These are phyloP conservation scores for Erebia ligea DNA, from an alignment of 2,888 invertebrate genomes.

Conservation along the genomic window DNA sequence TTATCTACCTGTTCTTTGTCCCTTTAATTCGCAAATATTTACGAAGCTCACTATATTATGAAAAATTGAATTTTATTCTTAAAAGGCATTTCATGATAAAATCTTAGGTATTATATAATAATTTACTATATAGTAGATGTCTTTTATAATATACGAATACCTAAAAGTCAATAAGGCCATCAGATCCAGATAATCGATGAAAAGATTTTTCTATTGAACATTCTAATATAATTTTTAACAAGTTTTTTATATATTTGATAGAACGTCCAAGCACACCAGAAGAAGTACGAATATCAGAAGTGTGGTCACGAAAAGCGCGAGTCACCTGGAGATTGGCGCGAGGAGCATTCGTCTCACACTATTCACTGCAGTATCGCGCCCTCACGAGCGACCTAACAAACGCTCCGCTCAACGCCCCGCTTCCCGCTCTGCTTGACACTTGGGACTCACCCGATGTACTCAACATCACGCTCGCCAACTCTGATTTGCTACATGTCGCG, in stretches of 20 bases:
- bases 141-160: too few relatives aligned
- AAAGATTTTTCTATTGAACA: too few relatives aligned
- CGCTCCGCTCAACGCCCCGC: slow-evolving; percentile 66
- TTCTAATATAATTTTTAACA: not conserved
- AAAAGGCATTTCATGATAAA: too few relatives aligned
- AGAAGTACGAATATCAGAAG: slow-evolving; percentile 75
- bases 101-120: too few relatives aligned
- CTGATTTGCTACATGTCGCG: slow-evolving; percentile 75
- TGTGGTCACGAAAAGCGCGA: slow-evolving; percentile 74
- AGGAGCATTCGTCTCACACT: slow-evolving; percentile 73
- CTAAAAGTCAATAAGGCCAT: too few relatives aligned
- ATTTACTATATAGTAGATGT: too few relatives aligned
- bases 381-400: slow-evolving; percentile 62
- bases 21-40: not conserved
- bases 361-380: slow-evolving; percentile 71
- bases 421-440: slow-evolving; percentile 66
- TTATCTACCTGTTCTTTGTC: not conserved
- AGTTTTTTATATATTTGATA: slow-evolving; percentile 37
- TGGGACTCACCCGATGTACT: slow-evolving; percentile 73
- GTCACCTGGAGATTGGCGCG: slow-evolving; percentile 73
- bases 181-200: too few relatives aligned
- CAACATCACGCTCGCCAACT: slow-evolving; percentile 71
- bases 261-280: slow-evolving; percentile 74
- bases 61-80: too few relatives aligned
- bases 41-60: not conserved